Base-by-base conservation (phyloP, 2,113 vertebrate genomes). In the Melanerpes formicivorus region DNA sequence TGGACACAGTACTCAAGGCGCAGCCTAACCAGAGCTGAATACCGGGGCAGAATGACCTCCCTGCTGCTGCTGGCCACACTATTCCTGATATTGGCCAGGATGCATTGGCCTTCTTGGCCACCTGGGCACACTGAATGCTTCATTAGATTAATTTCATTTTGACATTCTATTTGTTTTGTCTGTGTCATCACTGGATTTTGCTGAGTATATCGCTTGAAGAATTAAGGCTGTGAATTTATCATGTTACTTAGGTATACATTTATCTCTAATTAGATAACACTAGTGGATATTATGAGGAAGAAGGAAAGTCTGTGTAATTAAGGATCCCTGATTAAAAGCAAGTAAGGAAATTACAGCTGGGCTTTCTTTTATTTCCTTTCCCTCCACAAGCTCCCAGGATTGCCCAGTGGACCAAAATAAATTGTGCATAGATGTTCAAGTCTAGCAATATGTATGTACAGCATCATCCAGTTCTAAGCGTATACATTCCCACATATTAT, bases 81-180 rank as follows among this genome's bases (percentile, higher is more conserved):
- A 40, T 40, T 40, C 40, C 40, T 11, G 40, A 40, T 40, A 40
- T 11, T 40, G 40, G 11, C 40, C 40, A 40, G 40, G 37, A 37
- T 37, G 37, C 37, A 37, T 37, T 40, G 40, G 40, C 40, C 40
- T 40, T 40, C 40, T 40, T 40, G 40, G 40, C 40, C 40, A 40
- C 40, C 40, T 40, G 40, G 40, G 10, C 40, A 40, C 40, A 40
- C 40, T 40, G 40, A 40, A 87, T 84, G 52, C 26, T 94, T 96
- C 84, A 96, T 96, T 97, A 95, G 77, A 69, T 96, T 95, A 93
- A 96, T 96, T 97, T 97, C 58, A 96, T 96, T 93, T 91, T 93
- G 87, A 91, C 58, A 69, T 80, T 96, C 18, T 91, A 69, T 69
- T 69, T 84, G 54, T 63, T 97, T 93, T 96, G 87, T 87, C 75